A percentile compares a stretch with the other conserved stretches of the same genome.
phyloP scores from a whole-genome alignment of 2,888 invertebrate species.

The Cabera pusaria region DNA sequence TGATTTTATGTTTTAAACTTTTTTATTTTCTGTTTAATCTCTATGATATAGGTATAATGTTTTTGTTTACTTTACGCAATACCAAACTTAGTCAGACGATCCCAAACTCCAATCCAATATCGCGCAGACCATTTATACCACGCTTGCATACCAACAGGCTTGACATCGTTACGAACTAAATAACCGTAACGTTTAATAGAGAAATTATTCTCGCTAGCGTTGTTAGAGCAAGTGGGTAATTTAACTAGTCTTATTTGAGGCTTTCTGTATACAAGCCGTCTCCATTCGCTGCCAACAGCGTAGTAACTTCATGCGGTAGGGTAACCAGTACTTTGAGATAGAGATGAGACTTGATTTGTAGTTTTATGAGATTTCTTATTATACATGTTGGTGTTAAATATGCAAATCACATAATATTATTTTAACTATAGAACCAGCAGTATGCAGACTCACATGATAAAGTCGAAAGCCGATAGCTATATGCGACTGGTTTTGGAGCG shows the following conservation, averaged over 20 bases:
- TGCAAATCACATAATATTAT: too few species aligned
- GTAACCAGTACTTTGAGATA: neutral
- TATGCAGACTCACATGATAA: too few species aligned
- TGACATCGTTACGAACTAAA: constrained; percentile 1
- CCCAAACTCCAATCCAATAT: constrained; percentile 7
- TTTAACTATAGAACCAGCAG: too few species aligned
- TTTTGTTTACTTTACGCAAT: too few species aligned
- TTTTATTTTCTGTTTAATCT: too few species aligned
- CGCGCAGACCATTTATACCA: constrained; percentile 5
- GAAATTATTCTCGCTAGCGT: constrained; percentile 17
- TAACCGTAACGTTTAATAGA: constrained; percentile 13
- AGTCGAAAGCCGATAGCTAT: too few species aligned
- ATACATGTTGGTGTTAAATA: too few species aligned
- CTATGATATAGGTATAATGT: too few species aligned
- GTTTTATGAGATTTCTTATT: too few species aligned
- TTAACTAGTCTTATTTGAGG: constrained; percentile 30
- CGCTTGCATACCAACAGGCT: constrained; percentile 12
- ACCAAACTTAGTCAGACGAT: constrained; percentile 2
- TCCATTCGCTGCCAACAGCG: constrained; percentile 17
- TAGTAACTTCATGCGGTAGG: constrained; percentile 10
- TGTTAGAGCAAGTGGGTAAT: constrained; percentile 27
- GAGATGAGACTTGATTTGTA: too few species aligned
- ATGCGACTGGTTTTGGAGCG: too few species aligned
- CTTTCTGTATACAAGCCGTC: constrained; percentile 26
- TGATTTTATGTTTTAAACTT: too few species aligned